Conservation (phyloP, 2,113 vertebrate genomes). For the Ophthalmotilapia sp. region DNA sequence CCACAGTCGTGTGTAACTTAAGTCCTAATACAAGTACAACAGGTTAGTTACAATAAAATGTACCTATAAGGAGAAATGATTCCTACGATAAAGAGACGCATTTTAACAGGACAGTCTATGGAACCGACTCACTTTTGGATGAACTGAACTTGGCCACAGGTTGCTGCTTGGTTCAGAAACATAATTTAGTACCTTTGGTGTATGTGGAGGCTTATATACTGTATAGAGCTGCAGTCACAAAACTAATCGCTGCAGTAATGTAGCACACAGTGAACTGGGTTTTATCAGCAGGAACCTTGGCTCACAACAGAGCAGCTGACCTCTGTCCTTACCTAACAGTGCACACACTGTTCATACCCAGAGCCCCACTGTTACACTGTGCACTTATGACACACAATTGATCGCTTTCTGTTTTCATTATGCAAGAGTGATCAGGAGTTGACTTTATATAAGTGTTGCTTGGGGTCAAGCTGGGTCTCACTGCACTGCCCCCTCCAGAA, state of each 20-base stretch:
- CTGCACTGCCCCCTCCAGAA: background rate
- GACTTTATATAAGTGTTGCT: slow-evolving; percentile 31
- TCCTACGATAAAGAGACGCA: background rate
- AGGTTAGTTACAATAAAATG: background rate
- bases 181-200: background rate
- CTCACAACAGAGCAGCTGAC: background rate
- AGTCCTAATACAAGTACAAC: background rate
- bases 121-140: background rate
- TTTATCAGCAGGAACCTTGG: background rate
- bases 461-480: background rate
- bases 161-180: background rate
- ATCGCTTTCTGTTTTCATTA: slow-evolving; percentile 46
- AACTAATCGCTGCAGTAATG: background rate
- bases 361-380: background rate
- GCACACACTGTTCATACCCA: background rate
- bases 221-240: background rate
- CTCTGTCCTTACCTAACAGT: background rate
- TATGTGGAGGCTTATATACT: background rate
- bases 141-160: background rate
- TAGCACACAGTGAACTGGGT: background rate
- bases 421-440: slow-evolving; percentile 6
- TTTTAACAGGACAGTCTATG: background rate
- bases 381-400: slow-evolving; percentile 20
- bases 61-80: background rate
- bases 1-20: background rate